Conservation (phyloP, 2,888 invertebrate genomes). For the Apodemia duryi region DNA sequence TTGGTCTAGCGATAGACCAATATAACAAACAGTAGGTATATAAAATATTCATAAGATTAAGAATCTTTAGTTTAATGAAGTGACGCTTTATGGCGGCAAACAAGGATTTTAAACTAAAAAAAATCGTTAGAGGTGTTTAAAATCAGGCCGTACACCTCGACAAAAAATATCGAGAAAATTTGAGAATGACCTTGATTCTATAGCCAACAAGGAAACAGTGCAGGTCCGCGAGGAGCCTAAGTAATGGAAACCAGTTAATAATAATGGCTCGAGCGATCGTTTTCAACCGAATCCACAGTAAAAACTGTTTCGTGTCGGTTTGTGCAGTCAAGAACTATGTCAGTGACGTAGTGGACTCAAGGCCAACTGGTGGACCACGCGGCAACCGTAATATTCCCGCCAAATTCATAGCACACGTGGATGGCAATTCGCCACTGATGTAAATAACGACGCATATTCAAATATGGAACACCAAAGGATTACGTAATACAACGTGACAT, state of each 20-base stretch:
- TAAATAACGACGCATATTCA: slow-evolving; percentile 4
- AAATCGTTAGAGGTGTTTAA: not conserved
- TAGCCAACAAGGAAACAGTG: slow-evolving; percentile 22
- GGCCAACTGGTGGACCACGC: slow-evolving; percentile 61
- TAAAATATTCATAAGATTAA: no score
- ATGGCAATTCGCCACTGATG: slow-evolving; percentile 13
- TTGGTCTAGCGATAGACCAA: no score
- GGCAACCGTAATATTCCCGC: slow-evolving; percentile 53
- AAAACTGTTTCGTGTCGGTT: slow-evolving; percentile 42
- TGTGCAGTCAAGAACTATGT: slow-evolving; percentile 70
- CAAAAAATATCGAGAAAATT: slow-evolving; percentile 13
- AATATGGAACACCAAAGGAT: not conserved
- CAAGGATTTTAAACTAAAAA: not conserved
- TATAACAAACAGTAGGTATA: no score
- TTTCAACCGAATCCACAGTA: slow-evolving; percentile 30
- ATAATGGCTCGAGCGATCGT: slow-evolving; percentile 30
- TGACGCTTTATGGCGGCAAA: not conserved
- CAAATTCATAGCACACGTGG: slow-evolving; percentile 56
- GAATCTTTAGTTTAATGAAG: not conserved
- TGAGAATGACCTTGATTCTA: slow-evolving; percentile 17
- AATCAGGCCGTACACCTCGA: not conserved
- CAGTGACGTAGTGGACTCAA: slow-evolving; percentile 71
- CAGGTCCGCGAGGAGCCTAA: slow-evolving; percentile 17
- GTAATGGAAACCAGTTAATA: slow-evolving; percentile 28
- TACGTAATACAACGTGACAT: slow-evolving; percentile 7